Evolutionary conservation across 1,140 invertebrate genomes (phyloP).

Genomic region (Lepidurus packardi): DNA sequence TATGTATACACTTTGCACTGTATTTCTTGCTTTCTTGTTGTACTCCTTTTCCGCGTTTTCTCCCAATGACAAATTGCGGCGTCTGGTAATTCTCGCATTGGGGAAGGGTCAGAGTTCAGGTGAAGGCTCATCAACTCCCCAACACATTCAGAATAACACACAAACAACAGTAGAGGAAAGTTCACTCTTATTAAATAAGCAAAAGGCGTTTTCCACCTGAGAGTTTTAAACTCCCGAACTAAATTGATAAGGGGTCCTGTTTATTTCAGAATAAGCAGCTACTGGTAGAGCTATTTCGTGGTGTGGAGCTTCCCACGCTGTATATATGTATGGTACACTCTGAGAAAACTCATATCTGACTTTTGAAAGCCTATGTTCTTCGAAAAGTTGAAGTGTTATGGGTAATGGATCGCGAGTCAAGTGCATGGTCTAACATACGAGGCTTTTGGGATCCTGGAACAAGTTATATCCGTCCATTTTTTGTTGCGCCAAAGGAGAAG

Average conservation of each 20-base stretch:
- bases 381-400: conserved; percentile 19
- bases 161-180: not conserved
- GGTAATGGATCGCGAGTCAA: conserved; percentile 18
- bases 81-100: not conserved
- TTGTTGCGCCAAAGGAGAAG: not conserved
- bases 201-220: not conserved
- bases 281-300: not conserved
- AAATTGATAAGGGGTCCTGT: conserved; percentile 11
- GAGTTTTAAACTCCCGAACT: not conserved
- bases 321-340: not conserved
- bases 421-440: not conserved
- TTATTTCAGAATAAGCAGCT: not conserved
- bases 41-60: not conserved
- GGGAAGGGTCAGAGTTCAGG: not conserved
- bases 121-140: conserved; percentile 17
- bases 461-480: not conserved
- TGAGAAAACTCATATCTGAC: not conserved
- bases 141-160: not conserved
- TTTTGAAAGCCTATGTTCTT: not conserved
- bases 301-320: not conserved
- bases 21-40: not conserved
- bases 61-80: conserved; percentile 12
- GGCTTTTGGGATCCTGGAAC: conserved; percentile 10
- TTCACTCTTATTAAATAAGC: not conserved
- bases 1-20: not conserved